A percentile compares a stretch with the other conserved stretches of the same genome.
These are phyloP conservation scores for Cheilosia impressa DNA, from an alignment of 2,888 invertebrate species.

Conservation along the genomic window DNA sequence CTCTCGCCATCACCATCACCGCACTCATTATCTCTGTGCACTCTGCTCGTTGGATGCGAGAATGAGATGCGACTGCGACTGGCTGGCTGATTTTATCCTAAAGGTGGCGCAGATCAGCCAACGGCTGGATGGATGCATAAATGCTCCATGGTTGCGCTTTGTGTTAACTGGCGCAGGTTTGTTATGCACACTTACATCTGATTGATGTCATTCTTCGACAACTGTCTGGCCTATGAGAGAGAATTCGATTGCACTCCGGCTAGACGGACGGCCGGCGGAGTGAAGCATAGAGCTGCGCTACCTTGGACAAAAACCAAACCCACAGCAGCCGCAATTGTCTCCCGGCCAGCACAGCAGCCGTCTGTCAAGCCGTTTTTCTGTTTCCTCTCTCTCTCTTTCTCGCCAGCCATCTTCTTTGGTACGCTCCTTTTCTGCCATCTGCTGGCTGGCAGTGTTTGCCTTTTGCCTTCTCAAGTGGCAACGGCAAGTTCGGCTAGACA, in stretches of 20 bases:
- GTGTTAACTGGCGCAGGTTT: conserved; percentile 65
- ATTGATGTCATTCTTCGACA: conserved; percentile 61
- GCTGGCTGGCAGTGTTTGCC: conserved; percentile 47
- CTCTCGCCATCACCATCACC: conserved; percentile 6
- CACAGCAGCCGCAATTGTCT: conserved; percentile 63
- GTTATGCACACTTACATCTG: conserved; percentile 65
- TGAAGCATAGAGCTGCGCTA: conserved; percentile 14
- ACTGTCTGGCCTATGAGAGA: conserved; percentile 45
- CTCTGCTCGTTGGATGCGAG: conserved; percentile 22
- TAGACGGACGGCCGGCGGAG: conserved; percentile 57
- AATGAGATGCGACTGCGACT: conserved; percentile 27
- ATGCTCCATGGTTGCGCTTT: conserved; percentile 51
- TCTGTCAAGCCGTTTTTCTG: conserved; percentile 41
- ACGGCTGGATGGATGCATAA: conserved; percentile 23
- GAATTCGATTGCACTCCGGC: conserved; percentile 66
- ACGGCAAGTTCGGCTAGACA: conserved; percentile 66
- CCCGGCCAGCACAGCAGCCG: conserved; percentile 55
- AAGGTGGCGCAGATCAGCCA: conserved; percentile 59
- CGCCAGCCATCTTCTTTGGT: conserved; percentile 17
- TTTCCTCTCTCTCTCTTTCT: neutral
- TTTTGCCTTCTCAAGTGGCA: conserved; percentile 66
- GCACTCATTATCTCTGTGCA: conserved; percentile 10
- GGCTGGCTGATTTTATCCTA: conserved; percentile 37
- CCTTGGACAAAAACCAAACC: conserved; percentile 66
- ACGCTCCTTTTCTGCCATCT: conserved; percentile 46